A percentile compares a stretch with the other conserved stretches of the same genome.
Evolutionary conservation across 2,888 invertebrate species (phyloP).

Genomic region (Laspeyria flexula): DNA sequence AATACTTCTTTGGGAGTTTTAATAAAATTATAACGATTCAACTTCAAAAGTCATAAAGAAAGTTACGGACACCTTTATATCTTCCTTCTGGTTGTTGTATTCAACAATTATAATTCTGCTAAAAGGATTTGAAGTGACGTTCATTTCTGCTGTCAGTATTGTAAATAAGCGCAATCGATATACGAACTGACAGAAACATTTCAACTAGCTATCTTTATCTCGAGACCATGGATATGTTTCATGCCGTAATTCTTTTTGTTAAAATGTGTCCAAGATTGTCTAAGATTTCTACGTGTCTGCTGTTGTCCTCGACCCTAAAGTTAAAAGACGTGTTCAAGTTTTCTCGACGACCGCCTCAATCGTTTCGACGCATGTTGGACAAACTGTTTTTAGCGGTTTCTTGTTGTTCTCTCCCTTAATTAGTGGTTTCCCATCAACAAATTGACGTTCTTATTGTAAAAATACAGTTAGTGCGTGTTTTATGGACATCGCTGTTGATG

Average conservation of each 20-base stretch:
- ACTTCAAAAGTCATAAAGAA: conserved; percentile 26
- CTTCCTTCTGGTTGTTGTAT: conserved; percentile 1
- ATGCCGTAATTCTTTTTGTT: too few species aligned
- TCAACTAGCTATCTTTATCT: too few species aligned
- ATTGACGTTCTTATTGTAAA: conserved; percentile 22
- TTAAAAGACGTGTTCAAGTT: conserved; percentile 37
- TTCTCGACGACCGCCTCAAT: conserved; percentile 21
- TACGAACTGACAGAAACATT: background rate
- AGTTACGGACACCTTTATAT: conserved; percentile 20
- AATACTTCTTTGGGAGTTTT: conserved; percentile 31
- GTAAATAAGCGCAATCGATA: background rate
- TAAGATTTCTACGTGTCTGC: background rate
- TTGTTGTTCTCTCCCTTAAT: conserved; percentile 29
- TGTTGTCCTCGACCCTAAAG: conserved; percentile 23
- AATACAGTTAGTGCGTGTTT: conserved; percentile 24
- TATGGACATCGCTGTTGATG: conserved; percentile 28
- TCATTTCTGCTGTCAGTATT: conserved; percentile 2
- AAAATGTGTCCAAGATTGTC: too few species aligned
- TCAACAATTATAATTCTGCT: conserved; percentile 1
- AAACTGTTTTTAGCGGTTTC: conserved; percentile 35
- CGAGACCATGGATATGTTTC: too few species aligned
- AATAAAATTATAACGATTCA: conserved; percentile 30
- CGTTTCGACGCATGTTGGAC: conserved; percentile 23
- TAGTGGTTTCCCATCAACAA: conserved; percentile 36
- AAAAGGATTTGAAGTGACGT: background rate